phyloP scores from a whole-genome alignment of 2,888 invertebrate genomes.

The Tuta absoluta region DNA sequence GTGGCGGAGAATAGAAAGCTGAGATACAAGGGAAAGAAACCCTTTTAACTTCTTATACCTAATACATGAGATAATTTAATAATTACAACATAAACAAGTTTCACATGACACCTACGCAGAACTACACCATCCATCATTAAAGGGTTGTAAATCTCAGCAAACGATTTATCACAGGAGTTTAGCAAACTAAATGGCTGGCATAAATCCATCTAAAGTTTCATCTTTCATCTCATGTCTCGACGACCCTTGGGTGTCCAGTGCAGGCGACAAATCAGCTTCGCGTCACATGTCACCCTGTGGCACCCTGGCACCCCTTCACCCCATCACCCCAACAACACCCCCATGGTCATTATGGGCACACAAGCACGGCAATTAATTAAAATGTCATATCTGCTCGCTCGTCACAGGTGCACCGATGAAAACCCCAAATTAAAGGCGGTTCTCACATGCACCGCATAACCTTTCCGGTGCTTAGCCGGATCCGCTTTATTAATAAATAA shows the following conservation, averaged over 20 bases:
- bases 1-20: too few species aligned
- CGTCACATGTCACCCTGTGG: slow-evolving; percentile 50
- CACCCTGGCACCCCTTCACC: slow-evolving; percentile 1
- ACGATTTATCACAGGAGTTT: slow-evolving; percentile 5
- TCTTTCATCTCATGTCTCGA: slow-evolving; percentile 22
- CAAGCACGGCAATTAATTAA: slow-evolving; percentile 63
- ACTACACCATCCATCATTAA: neutral
- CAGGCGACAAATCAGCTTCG: slow-evolving; percentile 53
- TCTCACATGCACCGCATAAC: too few species aligned
- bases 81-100: too few species aligned
- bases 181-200: slow-evolving; percentile 2
- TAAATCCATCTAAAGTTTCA: slow-evolving; percentile 21
- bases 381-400: slow-evolving; percentile 58
- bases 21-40: too few species aligned
- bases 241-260: slow-evolving; percentile 15
- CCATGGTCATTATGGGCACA: slow-evolving; percentile 56
- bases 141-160: neutral
- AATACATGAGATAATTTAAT: too few species aligned
- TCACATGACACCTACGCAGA: too few species aligned
- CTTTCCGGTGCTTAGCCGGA: too few species aligned
- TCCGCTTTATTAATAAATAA: too few species aligned
- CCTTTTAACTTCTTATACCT: too few species aligned
- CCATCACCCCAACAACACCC: slow-evolving; percentile 6
- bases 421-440: slow-evolving; percentile 35
- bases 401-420: slow-evolving; percentile 58